phyloP scores from a whole-genome alignment of 2,113 vertebrate species.

The Vombatus ursinus region DNA sequence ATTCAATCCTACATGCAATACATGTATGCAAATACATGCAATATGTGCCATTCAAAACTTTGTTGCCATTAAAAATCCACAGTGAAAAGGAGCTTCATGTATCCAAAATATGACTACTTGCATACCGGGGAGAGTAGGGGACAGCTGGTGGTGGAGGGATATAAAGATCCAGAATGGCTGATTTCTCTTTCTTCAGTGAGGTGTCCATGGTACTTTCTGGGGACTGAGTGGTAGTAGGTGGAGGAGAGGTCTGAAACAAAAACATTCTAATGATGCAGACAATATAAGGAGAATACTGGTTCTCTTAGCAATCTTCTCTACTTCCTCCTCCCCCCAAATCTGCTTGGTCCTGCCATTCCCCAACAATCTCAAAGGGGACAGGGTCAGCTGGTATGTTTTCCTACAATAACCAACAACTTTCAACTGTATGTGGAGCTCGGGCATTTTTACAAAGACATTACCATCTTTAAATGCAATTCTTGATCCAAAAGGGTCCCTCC shows the following conservation, averaged over 20 bases:
- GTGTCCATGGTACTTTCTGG: slow-evolving; percentile 83
- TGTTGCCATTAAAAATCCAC: too few species aligned
- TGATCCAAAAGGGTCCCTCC: not conserved
- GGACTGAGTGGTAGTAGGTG: slow-evolving; percentile 79
- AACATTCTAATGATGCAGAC: not conserved
- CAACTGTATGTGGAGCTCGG: not conserved
- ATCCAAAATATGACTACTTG: not conserved
- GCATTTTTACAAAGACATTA: not conserved
- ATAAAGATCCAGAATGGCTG: slow-evolving; percentile 91
- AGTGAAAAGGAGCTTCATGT: fast-evolving
- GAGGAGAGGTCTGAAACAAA: slow-evolving; percentile 84
- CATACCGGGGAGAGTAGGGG: slow-evolving; percentile 92
- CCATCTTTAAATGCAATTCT: too few species aligned
- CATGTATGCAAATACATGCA: too few species aligned
- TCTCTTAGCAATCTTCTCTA: not conserved
- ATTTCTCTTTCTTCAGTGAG: slow-evolving; percentile 88
- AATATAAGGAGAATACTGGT: not conserved
- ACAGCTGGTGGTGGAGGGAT: slow-evolving; percentile 92
- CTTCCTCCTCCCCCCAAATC: not conserved
- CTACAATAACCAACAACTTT: fast-evolving
- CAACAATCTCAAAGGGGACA: fast-evolving
- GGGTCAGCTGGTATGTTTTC: not conserved
- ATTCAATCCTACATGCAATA: not conserved
- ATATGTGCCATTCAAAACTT: not conserved
- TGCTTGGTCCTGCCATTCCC: not conserved